phyloP scores from a whole-genome alignment of 2,113 vertebrate species.

The Dromaius novaehollandiae region DNA sequence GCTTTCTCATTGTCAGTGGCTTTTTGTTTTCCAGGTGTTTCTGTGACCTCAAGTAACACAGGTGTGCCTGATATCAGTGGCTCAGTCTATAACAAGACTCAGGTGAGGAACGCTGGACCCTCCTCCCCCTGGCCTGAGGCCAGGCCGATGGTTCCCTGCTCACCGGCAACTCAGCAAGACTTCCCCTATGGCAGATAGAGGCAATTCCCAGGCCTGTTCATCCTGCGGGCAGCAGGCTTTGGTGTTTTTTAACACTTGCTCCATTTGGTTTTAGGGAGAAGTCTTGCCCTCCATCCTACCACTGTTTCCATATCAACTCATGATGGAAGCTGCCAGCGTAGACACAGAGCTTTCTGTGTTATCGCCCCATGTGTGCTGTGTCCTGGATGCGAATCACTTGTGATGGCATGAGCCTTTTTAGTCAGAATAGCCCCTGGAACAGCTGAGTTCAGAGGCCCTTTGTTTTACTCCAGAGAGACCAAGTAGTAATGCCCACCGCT shows the following conservation, averaged over 20 bases:
- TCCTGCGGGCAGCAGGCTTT: neutral
- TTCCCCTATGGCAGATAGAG: neutral
- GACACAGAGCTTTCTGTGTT: accelerated
- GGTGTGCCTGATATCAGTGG: constrained; percentile 92
- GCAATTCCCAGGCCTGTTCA: neutral
- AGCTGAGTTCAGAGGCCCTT: accelerated
- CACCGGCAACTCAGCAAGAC: neutral
- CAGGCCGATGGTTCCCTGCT: neutral
- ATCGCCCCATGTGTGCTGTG: neutral
- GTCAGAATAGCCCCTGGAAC: neutral
- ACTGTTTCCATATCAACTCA: neutral
- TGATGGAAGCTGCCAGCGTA: neutral
- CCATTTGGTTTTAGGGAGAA: neutral
- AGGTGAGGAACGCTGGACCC: constrained; percentile 76
- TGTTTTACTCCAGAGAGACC: neutral
- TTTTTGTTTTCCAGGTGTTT: constrained; percentile 80
- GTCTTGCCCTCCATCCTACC: neutral
- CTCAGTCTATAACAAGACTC: constrained; percentile 94
- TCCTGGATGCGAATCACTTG: neutral
- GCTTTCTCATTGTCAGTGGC: neutral
- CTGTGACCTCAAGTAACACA: constrained; percentile 87
- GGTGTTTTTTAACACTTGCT: accelerated
- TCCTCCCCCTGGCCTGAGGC: neutral
- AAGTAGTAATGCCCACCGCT: neutral
- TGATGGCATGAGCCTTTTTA: neutral